Conservation (phyloP, 1,140 invertebrate species). For the Sarcophaga peregrina region DNA sequence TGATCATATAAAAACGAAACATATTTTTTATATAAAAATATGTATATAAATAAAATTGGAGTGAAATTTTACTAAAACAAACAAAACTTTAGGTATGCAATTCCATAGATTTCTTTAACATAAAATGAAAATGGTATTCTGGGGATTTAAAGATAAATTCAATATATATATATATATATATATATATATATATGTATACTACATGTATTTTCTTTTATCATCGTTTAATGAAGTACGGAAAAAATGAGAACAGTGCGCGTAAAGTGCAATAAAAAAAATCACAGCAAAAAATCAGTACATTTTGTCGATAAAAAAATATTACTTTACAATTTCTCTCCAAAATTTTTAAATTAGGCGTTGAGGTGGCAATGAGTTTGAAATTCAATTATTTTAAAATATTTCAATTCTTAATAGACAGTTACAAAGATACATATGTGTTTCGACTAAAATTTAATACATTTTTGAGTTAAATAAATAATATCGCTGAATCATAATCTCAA, state of each 20-base stretch:
- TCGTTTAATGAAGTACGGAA: slow-evolving; percentile 8
- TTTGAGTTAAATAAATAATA: not conserved
- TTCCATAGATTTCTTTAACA: not conserved
- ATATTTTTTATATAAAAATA: too few species aligned
- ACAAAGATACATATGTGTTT: too few species aligned
- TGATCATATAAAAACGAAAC: too few species aligned
- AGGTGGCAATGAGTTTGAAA: too few species aligned
- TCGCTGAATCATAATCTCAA: not conserved
- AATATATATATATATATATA: not conserved
- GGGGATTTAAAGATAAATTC: not conserved
- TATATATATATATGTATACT: not conserved
- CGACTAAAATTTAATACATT: not conserved
- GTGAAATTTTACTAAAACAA: slow-evolving; percentile 44
- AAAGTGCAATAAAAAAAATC: slow-evolving; percentile 43
- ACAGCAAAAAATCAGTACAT: slow-evolving; percentile 48
- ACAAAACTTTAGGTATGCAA: slow-evolving; percentile 35
- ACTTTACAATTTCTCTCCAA: slow-evolving; percentile 44
- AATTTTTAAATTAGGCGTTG: not conserved
- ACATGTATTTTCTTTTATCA: not conserved
- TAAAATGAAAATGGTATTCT: not conserved
- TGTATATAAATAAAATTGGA: slow-evolving; percentile 42
- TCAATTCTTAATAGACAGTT: too few species aligned
- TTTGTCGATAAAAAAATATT: slow-evolving; percentile 9
- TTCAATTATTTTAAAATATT: too few species aligned
- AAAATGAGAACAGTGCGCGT: slow-evolving; percentile 44